Percentiles rank a stretch among this genome's conserved stretches.
Evolutionary conservation across 2,888 invertebrate genomes (phyloP).

Genomic region (Erpobdella octoculata): DNA sequence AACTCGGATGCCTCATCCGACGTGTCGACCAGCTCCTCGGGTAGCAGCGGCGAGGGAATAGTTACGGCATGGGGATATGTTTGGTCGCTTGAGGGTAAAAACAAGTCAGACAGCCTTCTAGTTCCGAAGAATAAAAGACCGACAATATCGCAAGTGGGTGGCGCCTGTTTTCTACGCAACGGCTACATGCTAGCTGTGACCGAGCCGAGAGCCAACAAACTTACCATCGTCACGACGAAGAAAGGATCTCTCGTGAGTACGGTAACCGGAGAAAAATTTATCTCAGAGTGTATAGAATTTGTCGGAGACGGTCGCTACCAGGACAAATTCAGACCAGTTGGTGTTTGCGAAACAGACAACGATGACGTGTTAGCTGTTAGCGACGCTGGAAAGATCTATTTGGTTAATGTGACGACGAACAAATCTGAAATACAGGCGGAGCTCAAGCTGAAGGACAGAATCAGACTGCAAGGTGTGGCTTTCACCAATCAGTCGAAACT

Average conservation of each 20-base stretch:
- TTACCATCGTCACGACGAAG: conserved; percentile 7
- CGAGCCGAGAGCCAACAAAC: background rate
- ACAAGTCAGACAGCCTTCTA: background rate
- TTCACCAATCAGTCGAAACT: background rate
- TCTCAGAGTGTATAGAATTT: background rate
- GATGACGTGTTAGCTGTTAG: conserved; percentile 13
- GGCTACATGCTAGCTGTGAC: background rate
- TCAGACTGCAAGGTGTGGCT: background rate
- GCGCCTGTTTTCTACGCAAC: conserved; percentile 1
- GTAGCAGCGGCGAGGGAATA: background rate
- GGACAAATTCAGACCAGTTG: background rate
- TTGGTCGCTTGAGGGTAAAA: background rate
- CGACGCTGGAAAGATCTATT: background rate
- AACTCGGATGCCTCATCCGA: background rate
- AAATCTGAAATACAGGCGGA: background rate
- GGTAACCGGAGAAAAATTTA: background rate
- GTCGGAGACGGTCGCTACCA: background rate
- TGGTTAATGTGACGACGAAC: background rate
- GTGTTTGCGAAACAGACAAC: conserved; percentile 13
- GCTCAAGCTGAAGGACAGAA: background rate
- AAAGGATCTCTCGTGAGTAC: conserved; percentile 5
- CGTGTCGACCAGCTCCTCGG: conserved; percentile 20
- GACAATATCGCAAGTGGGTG: background rate
- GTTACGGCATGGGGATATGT: background rate
- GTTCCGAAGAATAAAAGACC: background rate